A percentile compares a stretch with the other conserved stretches of the same genome.
phyloP scores from a whole-genome alignment of 2,113 vertebrate species.

The Butorides virescens region DNA sequence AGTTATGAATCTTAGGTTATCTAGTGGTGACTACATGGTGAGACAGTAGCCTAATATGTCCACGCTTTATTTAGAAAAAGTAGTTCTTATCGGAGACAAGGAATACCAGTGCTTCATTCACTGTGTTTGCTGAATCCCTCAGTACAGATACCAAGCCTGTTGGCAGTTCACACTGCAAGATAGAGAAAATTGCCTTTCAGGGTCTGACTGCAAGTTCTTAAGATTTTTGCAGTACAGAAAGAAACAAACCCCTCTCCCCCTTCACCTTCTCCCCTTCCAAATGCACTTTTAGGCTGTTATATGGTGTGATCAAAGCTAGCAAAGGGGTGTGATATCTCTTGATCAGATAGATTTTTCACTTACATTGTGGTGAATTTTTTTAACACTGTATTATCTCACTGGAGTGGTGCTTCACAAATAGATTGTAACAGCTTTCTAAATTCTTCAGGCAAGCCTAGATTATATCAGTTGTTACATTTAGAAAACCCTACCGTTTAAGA shows the following conservation, averaged over 20 bases:
- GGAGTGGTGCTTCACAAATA: not conserved
- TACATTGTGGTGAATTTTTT: not conserved
- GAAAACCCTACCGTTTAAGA: not conserved
- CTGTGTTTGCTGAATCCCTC: not conserved
- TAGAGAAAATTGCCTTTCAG: not conserved
- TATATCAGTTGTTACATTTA: not conserved
- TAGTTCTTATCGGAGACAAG: not conserved
- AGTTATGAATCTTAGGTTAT: constrained; percentile 49
- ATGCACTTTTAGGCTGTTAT: not conserved
- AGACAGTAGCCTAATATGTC: not conserved
- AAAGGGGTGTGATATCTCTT: not conserved
- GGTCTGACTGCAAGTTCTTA: not conserved
- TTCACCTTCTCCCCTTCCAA: not conserved
- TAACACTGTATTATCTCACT: not conserved
- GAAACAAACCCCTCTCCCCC: not conserved
- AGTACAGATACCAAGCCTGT: not conserved
- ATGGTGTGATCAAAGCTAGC: not conserved
- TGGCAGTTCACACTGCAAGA: not conserved
- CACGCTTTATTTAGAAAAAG: constrained; percentile 50
- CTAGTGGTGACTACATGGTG: constrained; percentile 9
- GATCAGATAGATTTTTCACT: not conserved
- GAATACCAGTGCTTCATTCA: not conserved
- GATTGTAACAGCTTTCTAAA: not conserved
- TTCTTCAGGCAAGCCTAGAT: not conserved
- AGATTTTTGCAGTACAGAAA: not conserved